Evolutionary conservation across 2,113 vertebrate genomes (phyloP), one percentile per base, ranked within the genome.

Genomic region (Chaetodon auriga): DNA sequence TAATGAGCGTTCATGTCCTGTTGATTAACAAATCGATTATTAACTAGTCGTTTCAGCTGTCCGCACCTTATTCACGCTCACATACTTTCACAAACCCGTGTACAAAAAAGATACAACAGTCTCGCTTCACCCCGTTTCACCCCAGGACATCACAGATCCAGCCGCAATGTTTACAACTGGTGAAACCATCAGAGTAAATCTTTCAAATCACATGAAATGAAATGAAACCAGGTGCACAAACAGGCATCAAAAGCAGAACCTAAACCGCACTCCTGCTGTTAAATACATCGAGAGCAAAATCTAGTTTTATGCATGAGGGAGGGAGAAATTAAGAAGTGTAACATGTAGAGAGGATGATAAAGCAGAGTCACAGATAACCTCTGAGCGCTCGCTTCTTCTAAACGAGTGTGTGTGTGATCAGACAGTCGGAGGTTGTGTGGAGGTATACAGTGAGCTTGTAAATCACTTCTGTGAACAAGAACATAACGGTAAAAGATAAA

Each of bases 401-500:
- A 23, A 80, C n/a, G 43, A 69, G 45, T 64, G 36, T 73, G 36
- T 73, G 35, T 48, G 7, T 41, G 38, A 68, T 76, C 62, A 41
- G 6, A 43, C 23, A 30, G 43, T 60, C 35, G 16, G 16, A 62
- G 58, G 36, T 6, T 30, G 78, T 63, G 62, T 48, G 68, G 79
- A 84, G 57, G 57, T 48, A 66, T 23, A 66, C 64, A 46, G 41
- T n/a, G 19, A 63, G 68, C 48, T 62, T 82, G 53, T 89, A 86
- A 90, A 92, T 92, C 85, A 85, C 41, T 43, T 78, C 43, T 55
- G 71, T 49, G 66, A 76, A 74, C 41, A 53, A 73, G 71, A 83
- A 63, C 78, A 81, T 68, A 86, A 90, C 90, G 81, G 84, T 81
- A 81, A 84, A 78, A 79, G 85, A 90, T 90, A 84, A 80, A 88